phyloP scores from a whole-genome alignment of 2,797 vertebrate species.

The Ceyx erithaca region DNA sequence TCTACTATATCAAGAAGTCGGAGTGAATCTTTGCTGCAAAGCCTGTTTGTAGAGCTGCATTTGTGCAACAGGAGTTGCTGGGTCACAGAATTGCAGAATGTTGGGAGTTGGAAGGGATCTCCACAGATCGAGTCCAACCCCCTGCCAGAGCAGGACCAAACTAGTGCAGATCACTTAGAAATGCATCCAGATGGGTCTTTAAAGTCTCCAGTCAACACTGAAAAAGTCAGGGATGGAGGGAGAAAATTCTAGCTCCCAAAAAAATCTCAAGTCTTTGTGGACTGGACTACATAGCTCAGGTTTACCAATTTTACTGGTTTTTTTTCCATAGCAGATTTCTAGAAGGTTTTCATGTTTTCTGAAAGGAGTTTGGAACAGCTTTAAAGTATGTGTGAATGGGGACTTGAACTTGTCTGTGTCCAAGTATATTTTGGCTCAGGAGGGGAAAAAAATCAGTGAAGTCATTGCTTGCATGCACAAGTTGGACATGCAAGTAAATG shows the following conservation, averaged over 20 bases:
- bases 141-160: too few relatives aligned
- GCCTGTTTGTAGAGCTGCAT: not conserved
- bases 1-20: not conserved
- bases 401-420: not conserved
- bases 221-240: not conserved
- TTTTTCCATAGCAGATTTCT: not conserved
- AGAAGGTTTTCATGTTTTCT: not conserved
- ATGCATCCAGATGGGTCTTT: too few relatives aligned
- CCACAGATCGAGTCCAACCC: too few relatives aligned
- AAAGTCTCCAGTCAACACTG: too few relatives aligned
- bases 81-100: not conserved
- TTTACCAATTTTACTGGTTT: not conserved
- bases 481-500: not conserved
- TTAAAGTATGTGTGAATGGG: not conserved
- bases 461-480: not conserved
- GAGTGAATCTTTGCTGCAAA: not conserved
- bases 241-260: too few relatives aligned
- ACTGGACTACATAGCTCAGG: not conserved
- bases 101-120: too few relatives aligned
- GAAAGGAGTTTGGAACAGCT: not conserved
- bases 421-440: not conserved
- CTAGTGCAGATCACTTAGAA: too few relatives aligned
- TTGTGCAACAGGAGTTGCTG: not conserved
- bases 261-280: not conserved
- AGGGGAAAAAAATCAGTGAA: fast-evolving